Evolutionary conservation across 2,797 vertebrate genomes (phyloP).

Genomic region (Falco biarmicus): DNA sequence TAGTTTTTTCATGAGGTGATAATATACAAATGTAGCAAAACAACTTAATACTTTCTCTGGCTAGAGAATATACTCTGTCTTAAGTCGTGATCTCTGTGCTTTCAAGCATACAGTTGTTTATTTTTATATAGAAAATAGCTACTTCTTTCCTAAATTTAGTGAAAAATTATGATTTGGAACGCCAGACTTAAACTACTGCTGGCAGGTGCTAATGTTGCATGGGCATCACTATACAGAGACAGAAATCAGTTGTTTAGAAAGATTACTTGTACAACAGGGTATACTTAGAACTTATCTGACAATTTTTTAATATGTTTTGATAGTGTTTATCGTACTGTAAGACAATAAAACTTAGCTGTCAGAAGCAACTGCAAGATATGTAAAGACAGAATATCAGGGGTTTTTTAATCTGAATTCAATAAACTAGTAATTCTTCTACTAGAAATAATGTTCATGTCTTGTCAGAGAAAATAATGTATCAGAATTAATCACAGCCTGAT

Average conservation of each 20-base stretch:
- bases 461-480: background rate
- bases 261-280: background rate
- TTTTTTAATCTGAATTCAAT: background rate
- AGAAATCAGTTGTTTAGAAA: background rate
- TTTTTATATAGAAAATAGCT: background rate
- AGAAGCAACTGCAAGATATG: background rate
- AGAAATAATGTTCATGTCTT: background rate
- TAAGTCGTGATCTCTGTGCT: background rate
- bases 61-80: background rate
- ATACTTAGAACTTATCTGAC: background rate
- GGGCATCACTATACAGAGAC: background rate
- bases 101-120: background rate
- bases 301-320: background rate
- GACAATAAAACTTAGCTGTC: background rate
- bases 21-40: background rate
- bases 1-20: background rate
- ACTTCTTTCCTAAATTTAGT: background rate
- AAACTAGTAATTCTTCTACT: background rate
- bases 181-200: background rate
- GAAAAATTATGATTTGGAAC: background rate
- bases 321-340: background rate
- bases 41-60: background rate
- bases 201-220: background rate
- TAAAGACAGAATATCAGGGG: background rate
- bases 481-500: background rate